Percentiles rank a stretch among this genome's conserved stretches.
These are phyloP conservation scores for Smithornis capensis DNA, from an alignment of 2,113 vertebrate genomes.

Conservation along the genomic window DNA sequence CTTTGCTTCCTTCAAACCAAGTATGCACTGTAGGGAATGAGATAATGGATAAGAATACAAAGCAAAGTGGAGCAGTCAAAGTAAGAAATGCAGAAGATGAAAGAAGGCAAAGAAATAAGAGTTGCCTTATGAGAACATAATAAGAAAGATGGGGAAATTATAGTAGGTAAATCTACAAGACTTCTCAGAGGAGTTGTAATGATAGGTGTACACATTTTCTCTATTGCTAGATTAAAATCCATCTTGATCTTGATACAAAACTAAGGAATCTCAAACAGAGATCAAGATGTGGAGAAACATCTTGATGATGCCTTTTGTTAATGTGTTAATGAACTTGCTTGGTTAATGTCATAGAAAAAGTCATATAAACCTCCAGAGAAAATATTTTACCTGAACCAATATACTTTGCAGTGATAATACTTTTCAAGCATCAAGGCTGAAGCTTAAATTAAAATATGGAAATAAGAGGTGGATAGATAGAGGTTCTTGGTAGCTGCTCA, in stretches of 20 bases:
- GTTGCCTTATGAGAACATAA: neutral
- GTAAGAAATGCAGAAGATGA: neutral
- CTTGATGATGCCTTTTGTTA: neutral
- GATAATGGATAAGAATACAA: neutral
- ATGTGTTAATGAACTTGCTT: slow-evolving; percentile 30
- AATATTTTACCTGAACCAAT: neutral
- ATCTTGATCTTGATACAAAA: slow-evolving; percentile 7
- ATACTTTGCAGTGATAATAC: neutral
- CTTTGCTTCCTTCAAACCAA: neutral
- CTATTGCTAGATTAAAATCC: slow-evolving; percentile 3
- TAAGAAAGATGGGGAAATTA: neutral
- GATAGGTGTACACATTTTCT: neutral
- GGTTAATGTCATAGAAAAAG: neutral
- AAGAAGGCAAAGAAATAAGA: neutral
- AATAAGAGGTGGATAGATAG: slow-evolving; percentile 30
- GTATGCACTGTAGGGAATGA: neutral
- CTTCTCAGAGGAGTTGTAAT: neutral
- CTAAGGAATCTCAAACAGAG: neutral
- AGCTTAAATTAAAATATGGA: slow-evolving; percentile 53
- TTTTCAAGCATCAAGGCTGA: slow-evolving; percentile 54
- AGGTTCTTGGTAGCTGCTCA: slow-evolving; percentile 36
- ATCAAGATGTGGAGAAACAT: neutral
- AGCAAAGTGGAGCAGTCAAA: neutral
- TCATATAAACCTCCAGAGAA: neutral
- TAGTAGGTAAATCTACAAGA: neutral